Evolutionary conservation across 2,113 vertebrate genomes (phyloP).

Genomic region (Antechinus stuartii): DNA sequence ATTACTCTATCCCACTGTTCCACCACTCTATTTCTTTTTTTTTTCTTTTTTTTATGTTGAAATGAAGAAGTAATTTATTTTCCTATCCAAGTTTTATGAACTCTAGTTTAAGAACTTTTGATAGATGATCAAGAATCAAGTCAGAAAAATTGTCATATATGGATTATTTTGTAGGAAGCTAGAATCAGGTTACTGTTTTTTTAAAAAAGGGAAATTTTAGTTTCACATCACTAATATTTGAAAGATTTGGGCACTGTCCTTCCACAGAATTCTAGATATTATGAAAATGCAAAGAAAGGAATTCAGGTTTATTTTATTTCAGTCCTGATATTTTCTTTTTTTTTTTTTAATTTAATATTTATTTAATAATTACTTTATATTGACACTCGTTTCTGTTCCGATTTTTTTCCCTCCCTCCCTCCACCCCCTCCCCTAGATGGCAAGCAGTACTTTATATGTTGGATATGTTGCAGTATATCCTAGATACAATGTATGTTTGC

Average conservation of each 20-base stretch:
- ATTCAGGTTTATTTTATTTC: constrained; percentile 13
- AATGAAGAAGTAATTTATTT: not conserved
- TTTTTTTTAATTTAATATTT: too few relatives aligned
- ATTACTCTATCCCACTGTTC: not conserved
- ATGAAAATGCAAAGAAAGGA: constrained; percentile 24
- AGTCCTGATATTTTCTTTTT: constrained; percentile 12
- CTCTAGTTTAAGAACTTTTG: not conserved
- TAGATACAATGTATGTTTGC: too few relatives aligned
- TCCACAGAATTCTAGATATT: not conserved
- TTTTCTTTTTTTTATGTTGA: too few relatives aligned
- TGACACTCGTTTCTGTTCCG: too few relatives aligned
- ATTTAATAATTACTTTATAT: too few relatives aligned
- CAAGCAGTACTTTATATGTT: too few relatives aligned
- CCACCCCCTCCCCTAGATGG: too few relatives aligned
- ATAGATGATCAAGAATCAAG: not conserved
- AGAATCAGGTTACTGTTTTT: not conserved
- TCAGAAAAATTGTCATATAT: not conserved
- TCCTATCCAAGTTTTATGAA: not conserved
- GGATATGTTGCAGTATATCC: too few relatives aligned
- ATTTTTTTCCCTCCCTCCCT: too few relatives aligned
- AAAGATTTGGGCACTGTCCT: not conserved
- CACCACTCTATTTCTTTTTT: too few relatives aligned
- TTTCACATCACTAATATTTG: not conserved
- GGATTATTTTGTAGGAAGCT: not conserved
- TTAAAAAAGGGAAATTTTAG: not conserved